These are phyloP conservation scores for Onychomys leucogaster DNA, from an alignment of 2,797 vertebrate genomes.

Conservation along the genomic window DNA sequence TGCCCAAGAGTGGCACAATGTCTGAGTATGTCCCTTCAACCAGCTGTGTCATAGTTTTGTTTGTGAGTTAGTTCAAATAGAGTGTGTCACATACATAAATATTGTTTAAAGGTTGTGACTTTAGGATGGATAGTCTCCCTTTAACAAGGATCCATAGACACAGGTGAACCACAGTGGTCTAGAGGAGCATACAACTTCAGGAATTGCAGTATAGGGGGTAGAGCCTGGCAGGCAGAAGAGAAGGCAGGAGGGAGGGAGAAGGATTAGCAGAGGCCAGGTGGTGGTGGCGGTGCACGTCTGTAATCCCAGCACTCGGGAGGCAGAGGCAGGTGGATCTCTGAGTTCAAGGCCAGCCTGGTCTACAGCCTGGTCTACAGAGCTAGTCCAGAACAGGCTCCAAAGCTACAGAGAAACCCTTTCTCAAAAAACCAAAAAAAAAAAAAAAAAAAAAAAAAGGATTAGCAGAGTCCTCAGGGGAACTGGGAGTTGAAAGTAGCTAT, in stretches of 20 bases:
- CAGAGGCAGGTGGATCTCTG: too few species aligned
- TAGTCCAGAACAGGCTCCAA: too few species aligned
- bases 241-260: background rate
- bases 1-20: background rate
- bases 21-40: background rate
- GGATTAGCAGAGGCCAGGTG: background rate
- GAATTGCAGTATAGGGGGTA: background rate
- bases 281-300: too few species aligned
- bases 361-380: too few species aligned
- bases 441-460: too few species aligned
- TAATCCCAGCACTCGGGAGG: too few species aligned
- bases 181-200: background rate
- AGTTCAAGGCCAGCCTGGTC: too few species aligned
- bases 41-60: background rate
- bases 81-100: background rate
- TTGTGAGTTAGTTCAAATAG: background rate
- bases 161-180: background rate
- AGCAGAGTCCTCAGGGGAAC: background rate
- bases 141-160: background rate
- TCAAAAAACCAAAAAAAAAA: too few species aligned
- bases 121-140: background rate
- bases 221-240: background rate
- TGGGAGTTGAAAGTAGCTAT: background rate
- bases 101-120: slow-evolving; percentile 21
- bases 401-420: too few species aligned